Evolutionary conservation across 2,797 vertebrate genomes (phyloP), one percentile per base, ranked within the genome.

Genomic region (Apogon talboti): DNA sequence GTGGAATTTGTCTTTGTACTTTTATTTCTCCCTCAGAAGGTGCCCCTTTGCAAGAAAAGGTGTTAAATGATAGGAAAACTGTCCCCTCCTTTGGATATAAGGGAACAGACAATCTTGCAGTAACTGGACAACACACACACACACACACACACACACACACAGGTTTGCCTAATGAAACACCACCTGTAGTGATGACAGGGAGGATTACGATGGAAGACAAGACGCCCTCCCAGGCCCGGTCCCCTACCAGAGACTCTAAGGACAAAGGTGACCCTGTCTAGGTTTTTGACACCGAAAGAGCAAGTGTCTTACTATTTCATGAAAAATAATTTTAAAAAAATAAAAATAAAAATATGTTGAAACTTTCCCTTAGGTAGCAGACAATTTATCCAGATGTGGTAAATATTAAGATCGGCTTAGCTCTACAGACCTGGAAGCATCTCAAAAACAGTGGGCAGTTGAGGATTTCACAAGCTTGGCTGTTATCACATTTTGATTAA

Each of bases 101-200:
- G 50, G 64, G 64, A 48, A 55, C 16, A 61, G 56, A 66, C 51
- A 67, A 65, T 56, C 61, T 12, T 28, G 24, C 50, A 58, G 19
- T 21, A 21, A 21, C 19, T 21, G 19, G 19, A 21, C 19, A 21
- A 65, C 45, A 41, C 54, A 59, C 55, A 52, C 49, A 59, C 42
- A 44, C 38, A 66, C 43, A 66, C 30, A 65, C 41, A 59, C 44
- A 62, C 30, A 65, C 41, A 59, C 44, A 62, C 35, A 19, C 0
- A 7, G 14, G 19, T 59, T 38, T 45, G 50, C 40, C 53, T 62
- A 72, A 76, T 72, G 52, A 84, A 84, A 76, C 35, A 58, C 71
- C 58, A 66, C 71, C 62, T 71, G 66, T 57, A 74, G 74, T 75
- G 72, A 81, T 67, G 74, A 83, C 67, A 85, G 70, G 73, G 58